Conservation (phyloP, 2,888 invertebrate species). For the Macrosiphum euphorbiae region DNA sequence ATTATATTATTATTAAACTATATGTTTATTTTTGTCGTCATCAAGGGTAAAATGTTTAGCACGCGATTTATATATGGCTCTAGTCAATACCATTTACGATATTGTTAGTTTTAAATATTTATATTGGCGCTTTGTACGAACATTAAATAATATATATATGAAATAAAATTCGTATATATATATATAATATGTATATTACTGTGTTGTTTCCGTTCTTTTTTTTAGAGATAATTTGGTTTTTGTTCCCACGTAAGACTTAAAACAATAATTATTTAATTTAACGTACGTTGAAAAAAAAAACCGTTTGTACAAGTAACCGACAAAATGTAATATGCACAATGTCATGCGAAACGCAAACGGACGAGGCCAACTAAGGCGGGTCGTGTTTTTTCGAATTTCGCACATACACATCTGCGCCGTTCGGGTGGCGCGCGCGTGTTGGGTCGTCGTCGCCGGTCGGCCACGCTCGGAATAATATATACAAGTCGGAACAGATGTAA, state of each 20-base stretch:
- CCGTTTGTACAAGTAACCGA: background rate
- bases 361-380: background rate
- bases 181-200: background rate
- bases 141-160: background rate
- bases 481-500: background rate
- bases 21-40: constrained; percentile 31
- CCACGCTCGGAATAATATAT: background rate
- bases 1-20: constrained; percentile 20
- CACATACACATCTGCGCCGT: constrained; percentile 36
- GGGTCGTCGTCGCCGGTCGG: constrained; percentile 10
- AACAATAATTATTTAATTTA: background rate
- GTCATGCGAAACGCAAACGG: background rate
- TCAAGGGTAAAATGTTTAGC: constrained; percentile 43
- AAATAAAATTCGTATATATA: background rate
- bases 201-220: constrained; percentile 35
- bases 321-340: background rate
- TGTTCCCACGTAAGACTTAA: background rate
- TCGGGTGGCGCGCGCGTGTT: constrained; percentile 19
- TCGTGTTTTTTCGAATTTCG: constrained; percentile 29
- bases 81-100: constrained; percentile 44
- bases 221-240: background rate
- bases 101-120: constrained; percentile 46
- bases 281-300: background rate
- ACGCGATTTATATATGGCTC: constrained; percentile 45
- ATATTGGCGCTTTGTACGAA: constrained; percentile 11